Evolutionary conservation across 2,113 vertebrate species (phyloP).

Genomic region (Leucopternis melanops): DNA sequence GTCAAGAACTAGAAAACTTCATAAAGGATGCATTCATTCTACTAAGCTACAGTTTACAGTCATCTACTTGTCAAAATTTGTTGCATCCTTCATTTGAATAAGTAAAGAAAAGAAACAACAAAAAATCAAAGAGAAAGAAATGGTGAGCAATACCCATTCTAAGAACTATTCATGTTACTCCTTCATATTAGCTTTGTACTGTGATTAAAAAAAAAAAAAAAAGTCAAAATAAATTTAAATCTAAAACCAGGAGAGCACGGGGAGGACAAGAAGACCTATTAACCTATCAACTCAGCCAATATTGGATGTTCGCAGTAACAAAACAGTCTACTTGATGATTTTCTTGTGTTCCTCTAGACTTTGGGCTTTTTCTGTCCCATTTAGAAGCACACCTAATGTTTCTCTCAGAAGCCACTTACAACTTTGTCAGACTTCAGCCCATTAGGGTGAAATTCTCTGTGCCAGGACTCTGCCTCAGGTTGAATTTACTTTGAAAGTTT

Average conservation of each 20-base stretch:
- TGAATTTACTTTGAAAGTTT: background rate
- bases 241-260: background rate
- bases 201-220: background rate
- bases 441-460: background rate
- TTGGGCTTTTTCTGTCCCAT: background rate
- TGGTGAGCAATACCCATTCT: rapidly evolving
- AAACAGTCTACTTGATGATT: background rate
- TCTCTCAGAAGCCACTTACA: background rate
- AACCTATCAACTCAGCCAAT: background rate
- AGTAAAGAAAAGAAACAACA: background rate
- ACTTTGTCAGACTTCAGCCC: background rate
- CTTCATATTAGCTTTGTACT: background rate
- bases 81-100: background rate
- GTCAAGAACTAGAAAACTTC: background rate
- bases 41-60: background rate
- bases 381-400: background rate
- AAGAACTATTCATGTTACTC: background rate
- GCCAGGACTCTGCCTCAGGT: background rate
- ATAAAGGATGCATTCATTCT: conserved; percentile 18
- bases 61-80: background rate
- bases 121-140: background rate
- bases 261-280: background rate
- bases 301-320: background rate
- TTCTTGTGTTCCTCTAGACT: background rate
- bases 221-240: background rate